These are phyloP conservation scores for Drepana arcuata DNA, from an alignment of 1,140 invertebrate species.

Conservation along the genomic window DNA sequence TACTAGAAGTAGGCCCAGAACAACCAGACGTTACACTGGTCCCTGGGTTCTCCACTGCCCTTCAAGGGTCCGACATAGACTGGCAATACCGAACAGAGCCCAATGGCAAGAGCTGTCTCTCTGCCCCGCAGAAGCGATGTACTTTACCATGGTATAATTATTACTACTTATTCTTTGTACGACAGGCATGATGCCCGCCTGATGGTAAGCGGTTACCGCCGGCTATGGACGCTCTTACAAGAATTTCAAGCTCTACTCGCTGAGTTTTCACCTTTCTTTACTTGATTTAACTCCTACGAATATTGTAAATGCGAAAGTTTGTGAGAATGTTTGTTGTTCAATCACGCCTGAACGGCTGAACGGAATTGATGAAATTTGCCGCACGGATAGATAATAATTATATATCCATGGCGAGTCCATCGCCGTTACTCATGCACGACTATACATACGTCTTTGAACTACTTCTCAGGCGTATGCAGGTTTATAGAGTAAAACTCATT, in stretches of 20 bases:
- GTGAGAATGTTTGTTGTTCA: no score
- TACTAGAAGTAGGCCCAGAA: conserved; percentile 83
- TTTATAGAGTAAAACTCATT: background rate
- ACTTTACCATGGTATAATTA: conserved; percentile 74
- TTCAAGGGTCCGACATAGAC: conserved; percentile 72
- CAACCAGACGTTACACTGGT: conserved; percentile 78
- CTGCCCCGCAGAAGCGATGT: conserved; percentile 62
- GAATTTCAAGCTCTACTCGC: no score
- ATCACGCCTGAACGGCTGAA: no score
- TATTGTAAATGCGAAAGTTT: no score
- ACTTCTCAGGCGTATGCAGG: background rate
- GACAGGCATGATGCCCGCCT: background rate
- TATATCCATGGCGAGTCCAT: no score
- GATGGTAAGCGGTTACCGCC: background rate
- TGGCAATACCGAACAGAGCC: conserved; percentile 78
- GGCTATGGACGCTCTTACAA: no score
- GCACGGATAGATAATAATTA: no score
- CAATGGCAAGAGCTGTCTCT: conserved; percentile 45
- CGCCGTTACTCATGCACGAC: background rate
- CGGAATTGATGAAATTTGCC: no score
- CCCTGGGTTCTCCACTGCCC: conserved; percentile 72
- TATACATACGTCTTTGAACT: background rate
- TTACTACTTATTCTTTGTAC: background rate
- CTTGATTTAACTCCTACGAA: background rate
- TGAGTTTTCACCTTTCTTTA: no score